Percentiles rank a stretch among this genome's conserved stretches.
Conservation (phyloP, 1,140 invertebrate species). For the Phymorhynchus buccinoides region DNA sequence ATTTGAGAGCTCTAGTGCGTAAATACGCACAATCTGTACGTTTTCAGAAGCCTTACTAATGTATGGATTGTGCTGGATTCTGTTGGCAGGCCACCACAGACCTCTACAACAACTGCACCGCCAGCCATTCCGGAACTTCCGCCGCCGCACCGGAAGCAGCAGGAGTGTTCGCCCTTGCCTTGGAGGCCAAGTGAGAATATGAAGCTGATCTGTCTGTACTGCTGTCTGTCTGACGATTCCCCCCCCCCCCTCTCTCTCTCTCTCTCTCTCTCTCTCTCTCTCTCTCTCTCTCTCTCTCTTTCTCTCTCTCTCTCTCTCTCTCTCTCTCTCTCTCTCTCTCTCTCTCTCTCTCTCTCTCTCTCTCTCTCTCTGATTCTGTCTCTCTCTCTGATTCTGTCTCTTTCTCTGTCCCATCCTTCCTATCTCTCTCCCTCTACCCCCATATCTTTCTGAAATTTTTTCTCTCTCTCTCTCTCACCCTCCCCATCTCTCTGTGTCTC, state of each 20-base stretch:
- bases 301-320: not conserved
- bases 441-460: not conserved
- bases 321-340: not conserved
- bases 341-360: no score
- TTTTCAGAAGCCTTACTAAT: no score
- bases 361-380: no score
- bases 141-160: constrained; percentile 99
- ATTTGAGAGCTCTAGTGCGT: no score
- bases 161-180: constrained; percentile 94
- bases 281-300: not conserved
- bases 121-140: constrained; percentile 98
- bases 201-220: no score
- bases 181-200: constrained; percentile 94
- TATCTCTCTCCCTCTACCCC: not conserved
- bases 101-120: constrained; percentile 99
- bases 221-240: not conserved
- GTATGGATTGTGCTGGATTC: no score
- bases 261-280: not conserved
- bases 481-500: no score
- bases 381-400: no score
- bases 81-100: constrained; percentile 92
- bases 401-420: not conserved
- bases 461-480: no score
- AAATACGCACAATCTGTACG: no score
- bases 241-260: not conserved